phyloP scores from a whole-genome alignment of 2,797 vertebrate species.

The Falco cherrug region DNA sequence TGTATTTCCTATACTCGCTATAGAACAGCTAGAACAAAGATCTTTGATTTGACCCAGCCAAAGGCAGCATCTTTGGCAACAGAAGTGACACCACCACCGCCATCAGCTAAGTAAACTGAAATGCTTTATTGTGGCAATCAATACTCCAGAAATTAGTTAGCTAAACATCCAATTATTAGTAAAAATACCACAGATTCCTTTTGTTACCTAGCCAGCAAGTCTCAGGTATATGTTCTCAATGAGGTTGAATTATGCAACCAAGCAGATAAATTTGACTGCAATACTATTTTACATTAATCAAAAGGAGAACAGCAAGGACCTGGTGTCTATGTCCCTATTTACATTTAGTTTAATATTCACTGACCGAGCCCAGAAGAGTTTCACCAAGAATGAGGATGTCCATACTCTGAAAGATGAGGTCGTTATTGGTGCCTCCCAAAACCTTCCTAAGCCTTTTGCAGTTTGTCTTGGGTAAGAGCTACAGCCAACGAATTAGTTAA shows the following conservation, averaged over 20 bases:
- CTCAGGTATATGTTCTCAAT: not conserved
- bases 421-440: not conserved
- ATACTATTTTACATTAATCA: not conserved
- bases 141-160: not conserved
- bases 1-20: not conserved
- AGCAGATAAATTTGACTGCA: not conserved
- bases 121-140: not conserved
- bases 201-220: not conserved
- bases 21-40: not conserved
- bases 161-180: not conserved
- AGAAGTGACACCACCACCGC: not conserved
- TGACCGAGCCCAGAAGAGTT: not conserved
- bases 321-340: not conserved
- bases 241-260: not conserved
- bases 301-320: not conserved
- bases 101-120: not conserved
- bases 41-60: not conserved
- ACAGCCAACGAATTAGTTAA: not conserved
- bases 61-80: not conserved
- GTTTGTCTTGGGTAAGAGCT: not conserved
- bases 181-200: not conserved
- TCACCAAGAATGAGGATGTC: not conserved
- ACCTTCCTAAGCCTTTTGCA: not conserved
- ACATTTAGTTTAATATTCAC: not conserved
- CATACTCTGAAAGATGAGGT: not conserved